Conservation (phyloP, 1,140 invertebrate genomes). For the Zaprionus kolodkinae region DNA sequence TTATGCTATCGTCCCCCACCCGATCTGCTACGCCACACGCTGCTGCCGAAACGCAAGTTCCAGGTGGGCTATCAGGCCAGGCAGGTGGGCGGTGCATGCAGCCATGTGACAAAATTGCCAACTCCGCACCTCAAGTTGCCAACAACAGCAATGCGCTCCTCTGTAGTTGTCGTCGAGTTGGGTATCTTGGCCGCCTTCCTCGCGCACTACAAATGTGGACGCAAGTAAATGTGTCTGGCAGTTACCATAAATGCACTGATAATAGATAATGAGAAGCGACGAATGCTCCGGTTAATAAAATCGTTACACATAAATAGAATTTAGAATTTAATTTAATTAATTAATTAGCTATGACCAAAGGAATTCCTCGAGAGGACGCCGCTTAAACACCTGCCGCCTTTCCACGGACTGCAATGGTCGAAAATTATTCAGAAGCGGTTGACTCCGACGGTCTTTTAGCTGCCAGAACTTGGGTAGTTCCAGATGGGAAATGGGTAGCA, state of each 20-base stretch:
- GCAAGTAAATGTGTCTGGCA: conserved; percentile 15
- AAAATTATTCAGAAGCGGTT: conserved; percentile 85
- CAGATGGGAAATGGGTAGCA: conserved; percentile 84
- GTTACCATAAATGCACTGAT: too few relatives aligned
- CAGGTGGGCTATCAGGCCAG: conserved; percentile 5
- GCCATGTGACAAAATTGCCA: background rate
- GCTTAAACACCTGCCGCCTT: conserved; percentile 86
- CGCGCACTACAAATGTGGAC: conserved; percentile 20
- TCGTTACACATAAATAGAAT: conserved; percentile 14
- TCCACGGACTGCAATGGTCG: conserved; percentile 86
- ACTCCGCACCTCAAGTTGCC: conserved; percentile 30
- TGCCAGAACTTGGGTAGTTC: conserved; percentile 87
- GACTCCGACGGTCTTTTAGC: conserved; percentile 85
- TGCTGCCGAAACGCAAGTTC: background rate
- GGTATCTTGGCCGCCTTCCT: conserved; percentile 53
- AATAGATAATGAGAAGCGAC: background rate
- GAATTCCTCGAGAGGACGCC: conserved; percentile 53
- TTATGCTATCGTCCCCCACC: conserved; percentile 25
- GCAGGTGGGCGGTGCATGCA: background rate
- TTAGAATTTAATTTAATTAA: background rate
- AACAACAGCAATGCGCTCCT: conserved; percentile 23
- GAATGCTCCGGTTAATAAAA: conserved; percentile 31
- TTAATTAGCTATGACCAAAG: conserved; percentile 49
- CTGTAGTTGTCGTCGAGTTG: conserved; percentile 52
- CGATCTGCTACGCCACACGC: background rate